Evolutionary conservation across 2,797 vertebrate species (phyloP), one percentile per base, ranked within the genome.

Genomic region (Lates japonicus): DNA sequence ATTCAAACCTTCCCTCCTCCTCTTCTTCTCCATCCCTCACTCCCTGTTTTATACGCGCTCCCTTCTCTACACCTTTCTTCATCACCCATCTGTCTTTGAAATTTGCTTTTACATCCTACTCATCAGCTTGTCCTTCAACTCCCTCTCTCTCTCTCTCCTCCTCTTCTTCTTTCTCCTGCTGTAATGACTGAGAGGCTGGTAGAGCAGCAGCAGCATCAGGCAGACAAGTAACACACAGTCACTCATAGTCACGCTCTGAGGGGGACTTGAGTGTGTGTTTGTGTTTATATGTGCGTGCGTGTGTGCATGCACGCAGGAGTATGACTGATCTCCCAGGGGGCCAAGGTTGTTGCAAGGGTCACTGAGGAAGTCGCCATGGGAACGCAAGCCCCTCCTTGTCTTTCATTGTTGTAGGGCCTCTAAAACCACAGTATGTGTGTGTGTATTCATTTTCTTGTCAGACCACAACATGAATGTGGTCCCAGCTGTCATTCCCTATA

Each of bases 291-390:
- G 31, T 75, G 51, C 80, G 46, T 81, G 73, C 76, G 51, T 69
- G 37, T 70, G 70, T 44, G 46, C 54, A 59, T 52, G 65, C 4
- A 16, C 4, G 54, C 52, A 60, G 22, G 49, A 83, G 70, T 84
- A 85, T 89, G 88, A 88, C 72, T 82, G 85, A 90, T 90, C 82
- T 93, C 93, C 84, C 90, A 81, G 64, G 84, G 86, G 92, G 85
- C 62, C 76, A 88, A 90, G 89, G 89, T 90, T 93, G 80, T 74
- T 88, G 69, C 39, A 68, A 90, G 90, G 91, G 92, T 94, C 93
- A 93, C 22, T 16, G 80, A 83, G 63, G 82, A 83, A 76, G 86
- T 93, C 78, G 11, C 83, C 88, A 93, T 92, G 86, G 91, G 90
- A 93, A 93, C 91, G 66, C 41, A 90, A 90, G 85, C 83, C 78